Conservation (phyloP, 2,888 invertebrate genomes). For the Aethes cnicana region DNA sequence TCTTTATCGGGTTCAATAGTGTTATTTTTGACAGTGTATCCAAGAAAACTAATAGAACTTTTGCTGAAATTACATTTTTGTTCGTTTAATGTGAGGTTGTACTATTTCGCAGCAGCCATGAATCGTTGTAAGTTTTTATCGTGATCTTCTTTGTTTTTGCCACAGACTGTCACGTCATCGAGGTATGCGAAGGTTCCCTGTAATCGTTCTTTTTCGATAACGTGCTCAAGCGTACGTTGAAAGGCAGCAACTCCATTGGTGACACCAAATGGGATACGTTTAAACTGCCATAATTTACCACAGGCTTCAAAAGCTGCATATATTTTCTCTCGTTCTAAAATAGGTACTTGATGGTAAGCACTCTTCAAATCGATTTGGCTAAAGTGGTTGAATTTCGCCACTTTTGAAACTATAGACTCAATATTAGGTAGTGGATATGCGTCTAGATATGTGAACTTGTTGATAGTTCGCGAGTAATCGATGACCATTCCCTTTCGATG, state of each 20-base stretch:
- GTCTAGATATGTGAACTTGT: constrained; percentile 35
- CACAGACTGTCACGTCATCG: constrained; percentile 35
- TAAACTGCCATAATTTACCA: constrained; percentile 24
- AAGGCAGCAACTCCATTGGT: constrained; percentile 30
- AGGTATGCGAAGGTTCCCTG: constrained; percentile 32
- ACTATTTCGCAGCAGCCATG: constrained; percentile 15
- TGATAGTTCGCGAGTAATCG: constrained; percentile 40
- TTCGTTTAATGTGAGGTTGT: constrained; percentile 24
- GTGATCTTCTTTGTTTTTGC: constrained; percentile 27
- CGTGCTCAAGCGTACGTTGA: no score
- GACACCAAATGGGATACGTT: constrained; percentile 21
- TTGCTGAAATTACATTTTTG: constrained; percentile 16
- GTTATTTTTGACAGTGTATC: constrained; percentile 28
- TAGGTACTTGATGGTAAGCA: constrained; percentile 30
- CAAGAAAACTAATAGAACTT: constrained; percentile 26
- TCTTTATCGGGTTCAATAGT: constrained; percentile 32
- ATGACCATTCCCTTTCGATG: constrained; percentile 38
- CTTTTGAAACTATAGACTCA: constrained; percentile 23
- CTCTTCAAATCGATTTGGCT: constrained; percentile 26
- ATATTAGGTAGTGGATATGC: constrained; percentile 37
- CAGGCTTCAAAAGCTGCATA: no score
- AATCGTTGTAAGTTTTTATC: constrained; percentile 29
- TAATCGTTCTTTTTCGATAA: no score
- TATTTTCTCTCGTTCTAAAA: constrained; percentile 3
- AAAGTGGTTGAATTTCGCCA: constrained; percentile 20